A percentile compares a stretch with the other conserved stretches of the same genome.
Conservation (phyloP, 2,888 invertebrate species). For the Azorinus chamasolen region DNA sequence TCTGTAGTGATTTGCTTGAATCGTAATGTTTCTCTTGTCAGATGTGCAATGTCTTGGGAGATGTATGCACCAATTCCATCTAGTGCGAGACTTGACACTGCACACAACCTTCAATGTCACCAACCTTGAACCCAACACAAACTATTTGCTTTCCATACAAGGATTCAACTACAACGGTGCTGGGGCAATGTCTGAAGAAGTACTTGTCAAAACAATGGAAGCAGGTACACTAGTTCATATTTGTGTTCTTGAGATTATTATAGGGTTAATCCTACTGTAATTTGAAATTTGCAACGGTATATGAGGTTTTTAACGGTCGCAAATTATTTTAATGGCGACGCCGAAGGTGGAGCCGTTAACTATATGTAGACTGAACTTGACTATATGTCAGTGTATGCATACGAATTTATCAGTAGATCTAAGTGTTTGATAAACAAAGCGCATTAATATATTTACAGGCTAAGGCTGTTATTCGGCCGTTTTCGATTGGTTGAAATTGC, state of each 20-base stretch:
- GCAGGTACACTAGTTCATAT: slow-evolving; percentile 32
- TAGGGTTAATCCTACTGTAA: too few species aligned
- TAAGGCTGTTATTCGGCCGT: too few species aligned
- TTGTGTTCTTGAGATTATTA: not conserved
- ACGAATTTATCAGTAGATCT: too few species aligned
- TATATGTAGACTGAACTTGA: not conserved
- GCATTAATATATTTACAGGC: too few species aligned
- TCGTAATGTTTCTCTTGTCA: slow-evolving; percentile 9
- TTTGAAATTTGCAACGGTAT: too few species aligned
- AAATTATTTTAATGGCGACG: too few species aligned
- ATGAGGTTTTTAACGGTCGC: too few species aligned
- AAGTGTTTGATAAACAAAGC: too few species aligned
- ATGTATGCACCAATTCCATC: slow-evolving; percentile 37
- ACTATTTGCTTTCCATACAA: slow-evolving; percentile 90
- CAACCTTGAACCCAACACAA: slow-evolving; percentile 89
- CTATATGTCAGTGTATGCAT: too few species aligned
- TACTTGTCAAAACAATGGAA: slow-evolving; percentile 83
- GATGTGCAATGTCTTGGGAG: slow-evolving; percentile 42
- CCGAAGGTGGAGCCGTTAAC: too few species aligned
- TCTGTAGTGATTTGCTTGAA: too few species aligned
- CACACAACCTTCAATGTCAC: slow-evolving; percentile 73
- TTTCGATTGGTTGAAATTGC: too few species aligned
- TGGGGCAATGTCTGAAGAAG: slow-evolving; percentile 91
- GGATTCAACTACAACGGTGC: slow-evolving; percentile 90
- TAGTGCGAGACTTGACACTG: slow-evolving; percentile 28